Evolutionary conservation across 2,888 invertebrate genomes (phyloP), one percentile per base, ranked within the genome.

Genomic region (Lepidocyrtoides sp.): DNA sequence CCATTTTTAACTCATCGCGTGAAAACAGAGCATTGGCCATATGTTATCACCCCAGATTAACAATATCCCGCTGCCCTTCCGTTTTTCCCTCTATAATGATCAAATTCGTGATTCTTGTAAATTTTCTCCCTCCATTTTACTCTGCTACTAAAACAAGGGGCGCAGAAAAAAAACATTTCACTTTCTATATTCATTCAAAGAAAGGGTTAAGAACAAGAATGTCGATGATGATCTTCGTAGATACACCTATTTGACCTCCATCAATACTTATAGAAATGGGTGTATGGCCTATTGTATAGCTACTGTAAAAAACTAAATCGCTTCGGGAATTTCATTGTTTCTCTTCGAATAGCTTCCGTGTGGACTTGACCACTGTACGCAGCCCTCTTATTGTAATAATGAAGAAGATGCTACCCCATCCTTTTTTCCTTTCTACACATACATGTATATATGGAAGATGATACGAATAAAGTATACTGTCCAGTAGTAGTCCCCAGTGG

Each of bases 41-140:
- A 79, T 85, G 90, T 90, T 90, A 85, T 90, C 90, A 90, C 84
- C 77, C 60, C 75, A 90, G 90, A 90, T 90, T 90, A 90, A 90
- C 79, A 89, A 83, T 83, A 72, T 90, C 84, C 79, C 85, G 84
- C 77, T 90, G 69, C 77, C 90, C 66, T 84, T 85, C 51, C 48
- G 41, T 26, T 48, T 60, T 54, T 36, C 44, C 36, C 23, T 20
- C 41, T 17, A 7, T 60, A 44, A 32, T 79, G 79, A 20, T 0
- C 75, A 86, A 84, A 86, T 86, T 72, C 23, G 72, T 36, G 44
- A 57, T 44, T 86, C 85, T 75, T 66, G 63, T 44, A 14, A 48
- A 32, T 72, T 77, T 36, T 60, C 84, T 32, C 84, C 69, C 51
- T 51, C 17, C 41, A n/a, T 79, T 36, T n/a, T 29, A 17, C 51